These are phyloP conservation scores for Aleiodes testaceus DNA, from an alignment of 2,888 invertebrate genomes.

Conservation along the genomic window DNA sequence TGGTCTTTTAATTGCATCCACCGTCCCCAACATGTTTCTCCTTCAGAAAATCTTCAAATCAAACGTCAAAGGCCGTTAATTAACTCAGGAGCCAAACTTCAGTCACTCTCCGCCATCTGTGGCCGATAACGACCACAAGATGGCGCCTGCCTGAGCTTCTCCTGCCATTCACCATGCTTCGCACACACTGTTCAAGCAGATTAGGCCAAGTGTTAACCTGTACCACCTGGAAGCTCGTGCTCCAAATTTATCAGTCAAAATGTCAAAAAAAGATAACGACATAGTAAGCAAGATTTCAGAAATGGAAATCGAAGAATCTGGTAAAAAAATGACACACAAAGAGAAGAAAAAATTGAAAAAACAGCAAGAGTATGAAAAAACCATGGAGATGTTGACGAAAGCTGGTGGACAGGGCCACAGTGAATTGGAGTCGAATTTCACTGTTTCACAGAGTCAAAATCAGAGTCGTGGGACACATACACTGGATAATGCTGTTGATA, in stretches of 20 bases:
- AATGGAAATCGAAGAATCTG: conserved; percentile 69
- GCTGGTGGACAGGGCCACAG: conserved; percentile 93
- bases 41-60: neutral
- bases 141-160: conserved; percentile 22
- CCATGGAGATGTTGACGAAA: conserved; percentile 87
- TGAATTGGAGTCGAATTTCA: conserved; percentile 94
- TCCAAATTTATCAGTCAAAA: conserved; percentile 43
- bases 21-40: conserved; percentile 49
- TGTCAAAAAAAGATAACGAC: conserved; percentile 57
- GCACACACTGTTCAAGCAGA: neutral
- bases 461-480: conserved; percentile 70
- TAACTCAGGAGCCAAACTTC: neutral
- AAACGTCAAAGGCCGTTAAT: neutral
- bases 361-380: conserved; percentile 90
- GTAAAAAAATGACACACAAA: conserved; percentile 87
- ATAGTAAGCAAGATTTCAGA: conserved; percentile 61
- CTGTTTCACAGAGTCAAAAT: conserved; percentile 88
- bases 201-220: neutral
- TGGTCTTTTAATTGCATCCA: conserved; percentile 51
- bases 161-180: neutral
- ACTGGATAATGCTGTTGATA: conserved; percentile 95
- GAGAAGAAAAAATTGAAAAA: conserved; percentile 94
- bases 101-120: neutral
- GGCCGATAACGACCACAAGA: conserved; percentile 9
- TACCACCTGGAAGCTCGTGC: neutral